Base-by-base conservation (phyloP, 2,888 invertebrate genomes). In the Callosobruchus maculatus region DNA sequence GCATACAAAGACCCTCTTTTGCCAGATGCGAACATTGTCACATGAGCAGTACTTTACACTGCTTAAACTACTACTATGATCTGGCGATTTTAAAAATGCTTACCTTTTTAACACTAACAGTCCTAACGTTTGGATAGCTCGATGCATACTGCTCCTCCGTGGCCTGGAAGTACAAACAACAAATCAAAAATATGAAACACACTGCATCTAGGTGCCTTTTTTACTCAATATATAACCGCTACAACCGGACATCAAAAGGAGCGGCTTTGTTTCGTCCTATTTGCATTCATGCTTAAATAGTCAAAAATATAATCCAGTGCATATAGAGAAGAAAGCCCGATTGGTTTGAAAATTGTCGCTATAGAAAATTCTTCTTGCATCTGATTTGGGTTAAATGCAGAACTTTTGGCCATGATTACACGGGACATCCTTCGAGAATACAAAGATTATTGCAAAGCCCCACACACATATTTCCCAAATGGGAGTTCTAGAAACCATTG, bases 61-160 rank as follows among this genome's bases (percentile, higher is more conserved):
- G 73, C 74, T 75, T 78, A 13, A 73, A 71, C 71, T 72, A 21
- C n/a, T n/a, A n/a, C n/a, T n/a, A n/a, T n/a, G n/a, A n/a, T n/a
- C n/a, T n/a, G n/a, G n/a, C n/a, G n/a, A 71, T 26, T 67, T 72
- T 67, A 71, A 71, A 72, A 75, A 75, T 73, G 30, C 68, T 73
- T 89, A 94, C 95, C 92, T 97, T 97, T 87, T 95, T 95, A 85
- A 97, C 91, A 78, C 93, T 92, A 77, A 96, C 92, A 75, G 93
- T 92, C 81, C 94, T 90, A 76, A 96, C 91, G 79, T 95, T 95
- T 85, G 92, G 94, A 90, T 93, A 95, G 80, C 90, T 91, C 75
- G 91, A 90, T 84, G 91, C 84, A 81, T 85, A 93, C 80, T 91
- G 90, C 85, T 93, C 92, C 86, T 93, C 93, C 77, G 90, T 88